Conservation (phyloP, 2,888 invertebrate genomes). For the Nycteola revayana region DNA sequence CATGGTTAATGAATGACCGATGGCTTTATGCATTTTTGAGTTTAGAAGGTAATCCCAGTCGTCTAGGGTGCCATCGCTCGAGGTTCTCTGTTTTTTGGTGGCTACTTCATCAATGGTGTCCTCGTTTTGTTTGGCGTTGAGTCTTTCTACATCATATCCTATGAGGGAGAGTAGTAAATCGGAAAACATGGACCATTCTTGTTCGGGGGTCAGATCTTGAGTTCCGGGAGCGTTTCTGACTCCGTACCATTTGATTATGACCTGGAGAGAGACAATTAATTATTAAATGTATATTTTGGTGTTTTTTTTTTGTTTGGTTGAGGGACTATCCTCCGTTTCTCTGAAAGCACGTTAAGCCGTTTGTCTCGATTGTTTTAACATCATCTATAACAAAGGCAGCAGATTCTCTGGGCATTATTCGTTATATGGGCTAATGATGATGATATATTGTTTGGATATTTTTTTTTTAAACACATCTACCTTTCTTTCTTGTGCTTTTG, state of each 20-base stretch:
- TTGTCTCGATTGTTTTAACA: too few species aligned
- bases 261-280: conserved; percentile 34
- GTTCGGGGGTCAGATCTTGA: conserved; percentile 86
- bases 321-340: too few species aligned
- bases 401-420: too few species aligned
- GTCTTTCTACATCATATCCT: conserved; percentile 87
- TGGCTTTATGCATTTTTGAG: conserved; percentile 80
- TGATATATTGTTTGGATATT: too few species aligned
- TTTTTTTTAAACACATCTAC: too few species aligned
- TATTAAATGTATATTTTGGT: too few species aligned
- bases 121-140: conserved; percentile 71
- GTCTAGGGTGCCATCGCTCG: conserved; percentile 88
- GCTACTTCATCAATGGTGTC: conserved; percentile 72
- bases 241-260: conserved; percentile 93
- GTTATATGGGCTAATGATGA: too few species aligned
- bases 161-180: conserved; percentile 82
- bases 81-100: conserved; percentile 89
- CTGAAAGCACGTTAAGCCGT: too few species aligned
- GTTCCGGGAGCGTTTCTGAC: conserved; percentile 93
- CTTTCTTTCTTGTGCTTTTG: too few species aligned
- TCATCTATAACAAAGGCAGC: too few species aligned
- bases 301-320: too few species aligned
- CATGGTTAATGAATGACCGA: conserved; percentile 66
- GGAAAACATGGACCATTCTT: conserved; percentile 91
- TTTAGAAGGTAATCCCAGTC: conserved; percentile 90